Evolutionary conservation across 2,797 vertebrate species (phyloP).

Genomic region (Melanogrammus aeglefinus): DNA sequence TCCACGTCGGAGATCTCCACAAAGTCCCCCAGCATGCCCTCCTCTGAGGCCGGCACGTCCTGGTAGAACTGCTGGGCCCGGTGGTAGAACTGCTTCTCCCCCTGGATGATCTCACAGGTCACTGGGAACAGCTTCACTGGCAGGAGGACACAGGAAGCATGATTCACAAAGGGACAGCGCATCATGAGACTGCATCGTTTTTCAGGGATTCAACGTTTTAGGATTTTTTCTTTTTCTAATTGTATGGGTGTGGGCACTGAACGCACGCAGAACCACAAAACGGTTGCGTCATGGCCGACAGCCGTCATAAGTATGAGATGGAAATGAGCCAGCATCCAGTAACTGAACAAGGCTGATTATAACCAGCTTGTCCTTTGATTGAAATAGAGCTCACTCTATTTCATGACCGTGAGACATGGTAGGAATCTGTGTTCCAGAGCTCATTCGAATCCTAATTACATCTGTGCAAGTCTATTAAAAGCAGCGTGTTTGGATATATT

Average conservation of each 20-base stretch:
- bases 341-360: neutral
- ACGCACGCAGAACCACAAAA: no score
- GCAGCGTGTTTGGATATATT: neutral
- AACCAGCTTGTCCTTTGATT: neutral
- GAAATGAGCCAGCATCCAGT: neutral
- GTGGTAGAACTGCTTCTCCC: slow-evolving; percentile 96
- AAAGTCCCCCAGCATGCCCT: slow-evolving; percentile 97
- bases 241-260: no score
- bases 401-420: neutral
- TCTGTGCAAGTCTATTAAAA: slow-evolving; percentile 45
- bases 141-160: slow-evolving; percentile 24
- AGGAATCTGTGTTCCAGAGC: slow-evolving; percentile 5
- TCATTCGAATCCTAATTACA: slow-evolving; percentile 38
- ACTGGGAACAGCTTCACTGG: slow-evolving; percentile 92
- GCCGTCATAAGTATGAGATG: neutral
- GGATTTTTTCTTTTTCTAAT: no score
- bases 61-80: slow-evolving; percentile 90
- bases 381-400: neutral
- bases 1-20: slow-evolving; percentile 85
- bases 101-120: slow-evolving; percentile 92
- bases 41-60: slow-evolving; percentile 88
- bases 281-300: no score
- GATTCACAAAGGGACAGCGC: neutral
- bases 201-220: no score
- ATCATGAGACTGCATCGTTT: neutral